Evolutionary conservation across 1,140 invertebrate genomes (phyloP).

Genomic region (Pseudomyrmex pallidus): DNA sequence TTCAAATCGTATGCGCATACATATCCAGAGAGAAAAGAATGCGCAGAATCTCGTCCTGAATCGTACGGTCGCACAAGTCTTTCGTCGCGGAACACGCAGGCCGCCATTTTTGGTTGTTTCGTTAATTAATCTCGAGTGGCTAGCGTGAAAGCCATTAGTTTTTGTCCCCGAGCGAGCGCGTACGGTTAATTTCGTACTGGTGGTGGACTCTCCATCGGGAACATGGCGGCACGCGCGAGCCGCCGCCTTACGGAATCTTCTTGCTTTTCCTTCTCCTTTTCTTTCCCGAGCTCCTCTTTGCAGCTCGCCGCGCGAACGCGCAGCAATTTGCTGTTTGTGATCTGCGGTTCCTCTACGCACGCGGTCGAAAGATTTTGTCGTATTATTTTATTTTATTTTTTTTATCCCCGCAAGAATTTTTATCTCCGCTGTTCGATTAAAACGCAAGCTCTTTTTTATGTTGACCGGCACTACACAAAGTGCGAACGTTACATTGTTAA

Average conservation of each 20-base stretch:
- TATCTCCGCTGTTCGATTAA: slow-evolving; percentile 34
- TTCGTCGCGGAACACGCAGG: slow-evolving; percentile 46
- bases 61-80: slow-evolving; percentile 9
- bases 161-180: slow-evolving; percentile 70
- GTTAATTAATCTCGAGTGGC: slow-evolving; percentile 78
- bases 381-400: background rate
- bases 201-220: slow-evolving; percentile 54
- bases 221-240: slow-evolving; percentile 75
- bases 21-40: slow-evolving; percentile 12
- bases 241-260: slow-evolving; percentile 63
- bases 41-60: slow-evolving; percentile 40
- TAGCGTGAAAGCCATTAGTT: slow-evolving; percentile 79
- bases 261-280: slow-evolving; percentile 47
- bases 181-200: slow-evolving; percentile 74
- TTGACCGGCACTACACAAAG: slow-evolving; percentile 19
- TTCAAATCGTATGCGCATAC: slow-evolving; percentile 52
- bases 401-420: background rate
- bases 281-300: slow-evolving; percentile 15
- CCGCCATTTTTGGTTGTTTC: slow-evolving; percentile 76
- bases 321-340: background rate
- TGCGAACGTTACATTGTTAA: slow-evolving; percentile 33
- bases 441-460: slow-evolving; percentile 50
- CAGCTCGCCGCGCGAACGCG: background rate
- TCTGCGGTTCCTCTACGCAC: background rate
- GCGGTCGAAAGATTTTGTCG: background rate